phyloP scores from a whole-genome alignment of 2,797 vertebrate genomes.

The Rousettus madagascariensis region DNA sequence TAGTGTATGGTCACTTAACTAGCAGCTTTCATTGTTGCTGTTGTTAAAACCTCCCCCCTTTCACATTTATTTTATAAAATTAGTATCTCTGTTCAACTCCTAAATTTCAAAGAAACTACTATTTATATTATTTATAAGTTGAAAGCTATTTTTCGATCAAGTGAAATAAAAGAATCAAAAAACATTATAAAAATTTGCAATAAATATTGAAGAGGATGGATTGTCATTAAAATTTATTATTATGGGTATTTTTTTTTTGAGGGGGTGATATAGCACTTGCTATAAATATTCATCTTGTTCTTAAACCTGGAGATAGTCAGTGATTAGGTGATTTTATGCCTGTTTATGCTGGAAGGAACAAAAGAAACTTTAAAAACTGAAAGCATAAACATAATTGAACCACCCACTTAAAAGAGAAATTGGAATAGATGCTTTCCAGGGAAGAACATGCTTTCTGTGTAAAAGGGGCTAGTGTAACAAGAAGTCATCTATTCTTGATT shows the following conservation, averaged over 20 bases:
- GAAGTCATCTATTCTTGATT: conserved; percentile 95
- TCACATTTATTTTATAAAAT: conserved; percentile 77
- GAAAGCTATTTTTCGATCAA: conserved; percentile 71
- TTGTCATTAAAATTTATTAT: conserved; percentile 58
- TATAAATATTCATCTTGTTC: conserved; percentile 79
- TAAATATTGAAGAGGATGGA: conserved; percentile 74
- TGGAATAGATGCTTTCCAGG: conserved; percentile 92
- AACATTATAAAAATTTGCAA: conserved; percentile 80
- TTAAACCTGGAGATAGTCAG: conserved; percentile 74
- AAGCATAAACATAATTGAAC: conserved; percentile 83
- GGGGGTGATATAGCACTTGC: conserved; percentile 41
- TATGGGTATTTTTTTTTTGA: conserved; percentile 34
- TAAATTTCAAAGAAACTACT: conserved; percentile 79
- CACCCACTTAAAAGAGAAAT: conserved; percentile 84
- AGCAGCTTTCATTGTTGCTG: neutral
- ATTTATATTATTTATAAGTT: conserved; percentile 76
- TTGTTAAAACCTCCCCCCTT: conserved; percentile 60
- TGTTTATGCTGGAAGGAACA: conserved; percentile 78
- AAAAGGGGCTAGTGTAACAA: conserved; percentile 93
- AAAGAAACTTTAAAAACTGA: conserved; percentile 84
- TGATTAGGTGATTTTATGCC: conserved; percentile 76
- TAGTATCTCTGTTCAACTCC: conserved; percentile 65
- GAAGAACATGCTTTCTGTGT: conserved; percentile 91
- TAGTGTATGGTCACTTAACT: neutral
- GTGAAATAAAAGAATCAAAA: conserved; percentile 79